A percentile compares a stretch with the other conserved stretches of the same genome.
Conservation (phyloP, 2,797 vertebrate species). For the Pterois miles region DNA sequence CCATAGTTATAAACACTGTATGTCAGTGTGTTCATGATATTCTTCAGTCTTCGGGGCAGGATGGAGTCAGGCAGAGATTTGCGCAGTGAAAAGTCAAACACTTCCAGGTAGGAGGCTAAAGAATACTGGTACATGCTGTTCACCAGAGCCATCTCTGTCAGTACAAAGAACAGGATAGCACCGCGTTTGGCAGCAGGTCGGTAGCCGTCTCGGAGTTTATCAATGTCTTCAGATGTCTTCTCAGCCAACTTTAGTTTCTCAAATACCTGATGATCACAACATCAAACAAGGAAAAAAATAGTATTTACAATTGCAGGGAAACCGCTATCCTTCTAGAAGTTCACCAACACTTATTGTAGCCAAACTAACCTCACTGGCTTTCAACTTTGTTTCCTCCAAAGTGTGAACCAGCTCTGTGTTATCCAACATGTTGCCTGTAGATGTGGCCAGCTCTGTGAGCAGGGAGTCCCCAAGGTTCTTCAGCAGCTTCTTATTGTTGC, state of each 20-base stretch:
- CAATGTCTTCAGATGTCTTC: constrained; percentile 88
- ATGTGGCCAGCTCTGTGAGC: constrained; percentile 91
- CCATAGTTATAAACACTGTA: constrained; percentile 95
- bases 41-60: constrained; percentile 86
- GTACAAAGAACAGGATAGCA: constrained; percentile 92
- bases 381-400: constrained; percentile 94
- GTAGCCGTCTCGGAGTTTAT: constrained; percentile 92
- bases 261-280: constrained; percentile 84
- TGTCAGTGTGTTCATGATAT: constrained; percentile 92
- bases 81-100: constrained; percentile 90
- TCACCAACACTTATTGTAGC: not conserved
- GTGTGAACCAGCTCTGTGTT: constrained; percentile 93
- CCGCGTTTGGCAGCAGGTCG: constrained; percentile 92
- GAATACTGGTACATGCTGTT: constrained; percentile 99
- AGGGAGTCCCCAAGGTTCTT: constrained; percentile 94
- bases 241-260: constrained; percentile 92
- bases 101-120: constrained; percentile 91
- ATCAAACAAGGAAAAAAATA: not conserved
- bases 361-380: constrained; percentile 90
- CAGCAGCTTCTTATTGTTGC: constrained; percentile 93
- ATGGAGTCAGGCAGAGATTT: constrained; percentile 87
- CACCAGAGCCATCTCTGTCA: constrained; percentile 95
- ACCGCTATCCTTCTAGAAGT: not conserved
- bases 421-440: constrained; percentile 97
- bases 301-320: constrained; percentile 3